Percentiles rank a stretch among this genome's conserved stretches.
Evolutionary conservation across 1,140 invertebrate species (phyloP).

Genomic region (Wiebesia pumilae): DNA sequence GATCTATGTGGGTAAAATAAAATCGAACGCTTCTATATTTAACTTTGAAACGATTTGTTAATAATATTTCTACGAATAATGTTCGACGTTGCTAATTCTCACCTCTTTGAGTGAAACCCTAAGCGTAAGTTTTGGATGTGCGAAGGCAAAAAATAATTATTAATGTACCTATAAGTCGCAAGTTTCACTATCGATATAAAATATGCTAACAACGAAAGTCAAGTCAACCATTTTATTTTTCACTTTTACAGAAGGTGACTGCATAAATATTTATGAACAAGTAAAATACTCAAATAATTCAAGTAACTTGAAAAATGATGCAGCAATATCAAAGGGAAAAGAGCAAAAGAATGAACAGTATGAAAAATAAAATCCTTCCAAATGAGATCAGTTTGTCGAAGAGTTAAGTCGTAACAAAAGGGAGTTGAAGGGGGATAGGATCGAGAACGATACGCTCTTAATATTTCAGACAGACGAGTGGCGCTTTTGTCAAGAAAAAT

Average conservation of each 20-base stretch:
- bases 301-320: neutral
- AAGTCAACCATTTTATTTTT: neutral
- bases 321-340: neutral
- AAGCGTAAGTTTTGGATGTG: too few species aligned
- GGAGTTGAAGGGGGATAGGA: neutral
- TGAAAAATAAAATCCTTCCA: constrained; percentile 15
- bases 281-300: neutral
- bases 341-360: neutral
- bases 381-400: constrained; percentile 21
- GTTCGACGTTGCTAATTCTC: too few species aligned
- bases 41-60: too few species aligned
- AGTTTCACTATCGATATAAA: too few species aligned
- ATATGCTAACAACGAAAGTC: too few species aligned
- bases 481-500: constrained; percentile 42
- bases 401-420: neutral
- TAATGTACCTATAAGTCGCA: too few species aligned
- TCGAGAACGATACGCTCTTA: constrained; percentile 30
- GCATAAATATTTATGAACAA: neutral
- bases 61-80: too few species aligned
- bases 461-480: constrained; percentile 26
- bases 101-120: too few species aligned
- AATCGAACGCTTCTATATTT: too few species aligned
- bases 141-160: too few species aligned
- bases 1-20: too few species aligned
- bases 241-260: neutral